Evolutionary conservation across 2,888 invertebrate genomes (phyloP).

Genomic region (Sarcophaga carnaria): DNA sequence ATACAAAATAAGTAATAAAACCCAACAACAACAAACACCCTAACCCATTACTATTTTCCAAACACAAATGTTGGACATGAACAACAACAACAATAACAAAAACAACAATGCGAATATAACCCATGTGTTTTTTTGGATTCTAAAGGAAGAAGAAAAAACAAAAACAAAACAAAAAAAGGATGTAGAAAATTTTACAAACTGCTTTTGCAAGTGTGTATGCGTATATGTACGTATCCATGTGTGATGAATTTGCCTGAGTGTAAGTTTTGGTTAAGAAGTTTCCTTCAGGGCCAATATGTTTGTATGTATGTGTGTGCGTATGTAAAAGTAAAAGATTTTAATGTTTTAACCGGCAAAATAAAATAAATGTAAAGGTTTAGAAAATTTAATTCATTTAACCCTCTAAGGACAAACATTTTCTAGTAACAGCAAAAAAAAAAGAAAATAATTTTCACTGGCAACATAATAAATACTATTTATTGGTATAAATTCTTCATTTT

Average conservation of each 20-base stretch:
- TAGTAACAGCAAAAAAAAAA: too few relatives aligned
- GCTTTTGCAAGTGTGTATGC: constrained; percentile 11
- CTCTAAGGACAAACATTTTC: neutral
- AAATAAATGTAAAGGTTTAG: constrained; percentile 9
- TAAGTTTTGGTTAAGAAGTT: constrained; percentile 11
- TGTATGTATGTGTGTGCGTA: constrained; percentile 39
- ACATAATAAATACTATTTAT: too few relatives aligned
- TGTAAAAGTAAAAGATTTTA: constrained; percentile 72
- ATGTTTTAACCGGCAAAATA: constrained; percentile 77
- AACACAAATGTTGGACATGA: constrained; percentile 47
- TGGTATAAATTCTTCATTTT: too few relatives aligned
- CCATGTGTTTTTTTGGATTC: constrained; percentile 51
- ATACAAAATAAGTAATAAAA: neutral
- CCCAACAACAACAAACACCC: constrained; percentile 14
- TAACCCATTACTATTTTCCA: constrained; percentile 30
- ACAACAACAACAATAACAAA: constrained; percentile 36
- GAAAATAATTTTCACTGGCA: too few relatives aligned
- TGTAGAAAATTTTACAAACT: constrained; percentile 25
- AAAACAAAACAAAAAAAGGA: constrained; percentile 1
- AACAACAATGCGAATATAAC: constrained; percentile 24
- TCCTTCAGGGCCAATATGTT: constrained; percentile 2
- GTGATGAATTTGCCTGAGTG: constrained; percentile 13
- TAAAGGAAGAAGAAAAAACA: neutral
- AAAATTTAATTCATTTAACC: constrained; percentile 38
- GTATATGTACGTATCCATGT: neutral